Percentiles rank a stretch among this genome's conserved stretches.
Conservation (phyloP, 2,797 vertebrate genomes). For the Cetoscarus ocellatus region DNA sequence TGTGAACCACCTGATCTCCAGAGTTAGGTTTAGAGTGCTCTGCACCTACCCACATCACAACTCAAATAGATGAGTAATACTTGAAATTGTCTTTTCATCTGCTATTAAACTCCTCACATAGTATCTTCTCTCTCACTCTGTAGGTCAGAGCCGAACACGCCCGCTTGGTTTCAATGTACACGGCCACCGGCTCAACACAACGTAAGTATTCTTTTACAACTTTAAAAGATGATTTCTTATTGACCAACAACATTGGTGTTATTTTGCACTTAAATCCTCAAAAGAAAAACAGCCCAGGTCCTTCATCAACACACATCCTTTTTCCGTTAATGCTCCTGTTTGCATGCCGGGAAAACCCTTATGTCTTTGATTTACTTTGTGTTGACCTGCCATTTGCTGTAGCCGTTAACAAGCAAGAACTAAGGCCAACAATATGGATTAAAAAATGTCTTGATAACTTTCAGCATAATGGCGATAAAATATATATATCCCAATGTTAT, state of each 20-base stretch:
- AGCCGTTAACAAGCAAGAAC: no score
- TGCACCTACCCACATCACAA: constrained; percentile 77
- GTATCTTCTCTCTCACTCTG: not conserved
- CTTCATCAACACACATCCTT: no score
- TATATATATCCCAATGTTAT: no score
- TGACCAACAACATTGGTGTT: constrained; percentile 6
- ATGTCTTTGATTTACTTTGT: no score
- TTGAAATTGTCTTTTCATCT: not conserved
- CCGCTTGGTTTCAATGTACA: constrained; percentile 73
- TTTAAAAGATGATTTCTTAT: constrained; percentile 26
- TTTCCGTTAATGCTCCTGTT: not conserved
- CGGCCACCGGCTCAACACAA: constrained; percentile 81
- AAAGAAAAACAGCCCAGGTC: no score
- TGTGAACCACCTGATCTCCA: constrained; percentile 78
- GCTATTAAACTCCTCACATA: constrained; percentile 4
- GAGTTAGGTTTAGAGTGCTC: constrained; percentile 68
- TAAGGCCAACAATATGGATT: no score
- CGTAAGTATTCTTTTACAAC: constrained; percentile 66
- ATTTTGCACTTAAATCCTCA: no score
- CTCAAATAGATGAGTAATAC: not conserved
- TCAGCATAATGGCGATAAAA: no score
- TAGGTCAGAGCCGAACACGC: constrained; percentile 83
- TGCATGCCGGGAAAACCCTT: not conserved
- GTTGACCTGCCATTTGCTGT: no score
- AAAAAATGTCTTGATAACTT: no score